phyloP scores from a whole-genome alignment of 1,140 invertebrate genomes.

The Calephelis nemesis region DNA sequence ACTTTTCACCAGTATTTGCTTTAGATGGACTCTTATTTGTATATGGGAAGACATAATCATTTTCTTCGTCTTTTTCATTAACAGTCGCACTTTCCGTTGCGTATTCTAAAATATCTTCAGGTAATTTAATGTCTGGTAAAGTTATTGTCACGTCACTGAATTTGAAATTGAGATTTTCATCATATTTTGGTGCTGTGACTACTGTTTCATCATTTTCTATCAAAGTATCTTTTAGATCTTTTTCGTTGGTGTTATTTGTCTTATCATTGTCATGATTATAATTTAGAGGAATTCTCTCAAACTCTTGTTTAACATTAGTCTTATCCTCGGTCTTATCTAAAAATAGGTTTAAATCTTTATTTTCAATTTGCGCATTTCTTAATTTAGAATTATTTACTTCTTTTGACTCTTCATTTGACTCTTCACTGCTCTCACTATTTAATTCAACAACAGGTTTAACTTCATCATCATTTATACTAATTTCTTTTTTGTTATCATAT shows the following conservation, averaged over 20 bases:
- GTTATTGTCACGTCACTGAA: conserved; percentile 59
- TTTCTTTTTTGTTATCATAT: conserved; percentile 31
- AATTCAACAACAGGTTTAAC: conserved; percentile 65
- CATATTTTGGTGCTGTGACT: conserved; percentile 44
- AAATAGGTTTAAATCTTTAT: conserved; percentile 33
- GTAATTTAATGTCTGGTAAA: conserved; percentile 68
- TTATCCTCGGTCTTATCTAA: conserved; percentile 33
- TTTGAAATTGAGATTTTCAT: conserved; percentile 63
- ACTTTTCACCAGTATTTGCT: conserved; percentile 33
- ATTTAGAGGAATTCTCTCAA: conserved; percentile 72
- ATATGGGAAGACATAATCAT: conserved; percentile 36
- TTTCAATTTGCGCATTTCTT: conserved; percentile 34
- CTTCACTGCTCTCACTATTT: conserved; percentile 47
- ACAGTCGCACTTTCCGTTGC: conserved; percentile 38
- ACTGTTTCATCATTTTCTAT: conserved; percentile 36
- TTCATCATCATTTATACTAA: conserved; percentile 55
- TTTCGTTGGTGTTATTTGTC: conserved; percentile 30
- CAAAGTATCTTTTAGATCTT: conserved; percentile 20
- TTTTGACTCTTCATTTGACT: conserved; percentile 42
- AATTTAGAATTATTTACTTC: conserved; percentile 40
- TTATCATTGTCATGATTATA: conserved; percentile 59
- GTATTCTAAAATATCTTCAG: conserved; percentile 62
- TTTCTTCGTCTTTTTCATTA: conserved; percentile 37
- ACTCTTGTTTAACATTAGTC: conserved; percentile 65
- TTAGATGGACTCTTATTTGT: conserved; percentile 35